These are phyloP conservation scores for Silurus glanis DNA, from an alignment of 2,113 vertebrate genomes.

Conservation along the genomic window DNA sequence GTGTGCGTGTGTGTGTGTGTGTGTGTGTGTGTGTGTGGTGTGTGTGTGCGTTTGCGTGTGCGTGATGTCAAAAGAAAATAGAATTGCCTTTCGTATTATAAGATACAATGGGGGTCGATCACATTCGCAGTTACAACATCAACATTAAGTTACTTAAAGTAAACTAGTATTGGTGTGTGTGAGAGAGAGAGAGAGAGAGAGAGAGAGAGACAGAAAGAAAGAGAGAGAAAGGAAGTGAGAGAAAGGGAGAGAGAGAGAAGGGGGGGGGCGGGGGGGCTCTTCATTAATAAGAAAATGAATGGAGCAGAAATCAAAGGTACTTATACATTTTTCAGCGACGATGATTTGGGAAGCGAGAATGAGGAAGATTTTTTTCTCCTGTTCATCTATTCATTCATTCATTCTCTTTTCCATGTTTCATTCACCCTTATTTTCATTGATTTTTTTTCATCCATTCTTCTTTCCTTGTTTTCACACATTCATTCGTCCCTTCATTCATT, in stretches of 20 bases:
- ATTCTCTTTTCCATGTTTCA: too few species aligned
- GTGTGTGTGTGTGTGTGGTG: neutral
- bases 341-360: neutral
- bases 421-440: too few species aligned
- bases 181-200: neutral
- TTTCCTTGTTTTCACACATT: too few species aligned
- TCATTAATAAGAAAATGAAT: neutral
- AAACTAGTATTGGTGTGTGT: neutral
- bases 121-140: too few species aligned
- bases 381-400: too few species aligned
- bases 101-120: too few species aligned
- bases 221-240: neutral
- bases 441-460: too few species aligned
- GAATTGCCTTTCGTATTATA: neutral
- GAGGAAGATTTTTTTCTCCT: too few species aligned
- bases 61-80: neutral
- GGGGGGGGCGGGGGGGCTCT: too few species aligned
- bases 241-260: neutral
- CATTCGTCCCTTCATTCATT: too few species aligned
- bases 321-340: neutral
- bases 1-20: neutral
- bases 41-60: neutral
- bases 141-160: neutral
- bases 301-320: neutral
- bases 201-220: neutral